Base-by-base conservation (phyloP, 1,140 invertebrate genomes). In the Armadillidium nasatum region DNA sequence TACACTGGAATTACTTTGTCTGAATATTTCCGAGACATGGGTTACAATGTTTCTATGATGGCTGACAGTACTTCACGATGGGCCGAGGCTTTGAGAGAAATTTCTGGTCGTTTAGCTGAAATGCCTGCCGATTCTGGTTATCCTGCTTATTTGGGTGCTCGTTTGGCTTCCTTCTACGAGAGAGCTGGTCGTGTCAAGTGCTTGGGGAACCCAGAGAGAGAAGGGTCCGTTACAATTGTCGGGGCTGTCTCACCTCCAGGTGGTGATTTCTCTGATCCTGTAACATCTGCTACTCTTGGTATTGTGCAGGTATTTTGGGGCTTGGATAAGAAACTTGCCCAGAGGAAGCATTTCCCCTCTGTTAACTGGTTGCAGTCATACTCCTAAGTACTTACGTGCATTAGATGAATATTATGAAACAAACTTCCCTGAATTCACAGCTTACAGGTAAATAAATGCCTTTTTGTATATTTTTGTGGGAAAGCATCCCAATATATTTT, bases 41-140 rank as follows among this genome's bases (percentile, higher is more conserved):
- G 98, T 86, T 98, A 98, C 89, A 97, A 99, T 85, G 97, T 99
- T 43, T 97, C 97, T 75, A 99, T 99, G 98, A 99, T 99, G 98
- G 98, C 98, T 82, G 98, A 99, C 87, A 99, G 97, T n/a, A 99
- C 98, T 13, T 99, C 97, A 22, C 94, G 98, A 88, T 99, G 98
- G 98, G 98, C 98, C 73, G 98, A 99, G 87, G 97, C 97, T 83
- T 88, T 99, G 84, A 90, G 98, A 90, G 98, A 99, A 91, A 99
- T 99, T 87, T 99, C 97, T 3, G 97, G 97, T 87, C 96, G 98
- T 89, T 88, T 99, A 83, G 98, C 97, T 86, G 98, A 99, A 89
- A 99, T 99, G 98, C 98, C 98, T 87, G 98, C 98, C 81, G 96
- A 95, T 83, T 87, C 96, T 77, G 98, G 98, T 85, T 99, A 99